phyloP scores from a whole-genome alignment of 2,113 vertebrate species.

The Cyphomyrus plagiostoma region DNA sequence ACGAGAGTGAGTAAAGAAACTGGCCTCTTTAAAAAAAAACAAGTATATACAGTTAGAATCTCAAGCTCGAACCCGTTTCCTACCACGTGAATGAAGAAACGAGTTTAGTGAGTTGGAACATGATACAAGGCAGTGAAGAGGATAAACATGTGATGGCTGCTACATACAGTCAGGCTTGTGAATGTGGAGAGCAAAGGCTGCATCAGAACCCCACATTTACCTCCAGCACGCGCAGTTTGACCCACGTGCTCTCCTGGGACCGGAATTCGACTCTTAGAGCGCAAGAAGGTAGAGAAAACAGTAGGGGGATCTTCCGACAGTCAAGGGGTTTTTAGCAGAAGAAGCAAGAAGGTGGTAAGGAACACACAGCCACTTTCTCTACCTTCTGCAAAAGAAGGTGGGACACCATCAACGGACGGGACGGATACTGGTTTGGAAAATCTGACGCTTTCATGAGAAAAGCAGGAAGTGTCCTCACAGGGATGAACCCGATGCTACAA shows the following conservation, averaged over 20 bases:
- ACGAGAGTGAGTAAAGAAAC: slow-evolving; percentile 34
- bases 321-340: neutral
- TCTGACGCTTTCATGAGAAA: neutral
- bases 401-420: neutral
- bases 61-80: neutral
- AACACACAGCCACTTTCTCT: neutral
- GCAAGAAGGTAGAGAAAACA: neutral
- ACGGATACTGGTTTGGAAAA: neutral
- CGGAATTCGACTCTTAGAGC: neutral
- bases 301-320: neutral
- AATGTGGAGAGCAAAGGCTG: neutral
- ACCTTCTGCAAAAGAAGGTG: neutral
- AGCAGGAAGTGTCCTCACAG: slow-evolving; percentile 29
- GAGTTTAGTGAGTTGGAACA: neutral
- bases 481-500: slow-evolving; percentile 27
- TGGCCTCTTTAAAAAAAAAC: slow-evolving; percentile 30
- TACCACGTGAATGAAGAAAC: neutral
- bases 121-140: slow-evolving; percentile 13
- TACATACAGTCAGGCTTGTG: neutral
- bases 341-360: neutral
- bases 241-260: neutral
- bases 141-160: slow-evolving; percentile 26
- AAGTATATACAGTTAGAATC: slow-evolving; percentile 17
- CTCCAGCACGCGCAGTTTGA: neutral
- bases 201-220: neutral